A percentile compares a stretch with the other conserved stretches of the same genome.
Evolutionary conservation across 1,140 invertebrate genomes (phyloP).

Genomic region (Vollenhovia emeryi): DNA sequence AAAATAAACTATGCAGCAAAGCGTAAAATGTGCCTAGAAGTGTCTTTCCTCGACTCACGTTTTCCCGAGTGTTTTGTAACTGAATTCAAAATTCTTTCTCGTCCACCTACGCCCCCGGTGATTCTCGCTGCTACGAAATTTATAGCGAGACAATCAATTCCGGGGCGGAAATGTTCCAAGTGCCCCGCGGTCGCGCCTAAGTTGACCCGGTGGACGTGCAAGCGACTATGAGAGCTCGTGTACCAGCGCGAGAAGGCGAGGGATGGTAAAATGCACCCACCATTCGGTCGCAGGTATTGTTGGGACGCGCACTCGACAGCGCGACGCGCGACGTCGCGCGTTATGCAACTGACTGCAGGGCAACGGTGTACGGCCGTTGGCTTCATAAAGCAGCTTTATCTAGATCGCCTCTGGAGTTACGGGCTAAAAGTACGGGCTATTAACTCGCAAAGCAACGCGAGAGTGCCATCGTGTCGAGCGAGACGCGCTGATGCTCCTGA

Average conservation of each 20-base stretch:
- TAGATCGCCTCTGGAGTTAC: slow-evolving; percentile 73
- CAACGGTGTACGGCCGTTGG: slow-evolving; percentile 48
- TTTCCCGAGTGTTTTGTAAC: neutral
- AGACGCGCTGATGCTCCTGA: slow-evolving; percentile 27
- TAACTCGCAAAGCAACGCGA: slow-evolving; percentile 67
- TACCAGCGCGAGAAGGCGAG: slow-evolving; percentile 13
- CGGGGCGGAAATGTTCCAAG: slow-evolving; percentile 35
- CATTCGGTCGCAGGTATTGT: slow-evolving; percentile 44
- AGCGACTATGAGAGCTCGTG: slow-evolving; percentile 46
- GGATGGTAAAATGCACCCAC: slow-evolving; percentile 4
- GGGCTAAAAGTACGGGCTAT: slow-evolving; percentile 72
- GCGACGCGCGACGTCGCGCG: slow-evolving; percentile 17
- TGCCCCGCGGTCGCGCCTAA: slow-evolving; percentile 32
- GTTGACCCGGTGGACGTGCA: slow-evolving; percentile 20
- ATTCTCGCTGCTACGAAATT: slow-evolving; percentile 7
- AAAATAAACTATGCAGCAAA: slow-evolving; percentile 13
- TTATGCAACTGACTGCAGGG: slow-evolving; percentile 57
- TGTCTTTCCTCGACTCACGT: neutral
- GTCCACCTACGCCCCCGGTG: neutral
- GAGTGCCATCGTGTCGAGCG: neutral
- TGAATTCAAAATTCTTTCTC: slow-evolving; percentile 24
- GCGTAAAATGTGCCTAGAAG: neutral
- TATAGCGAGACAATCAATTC: neutral
- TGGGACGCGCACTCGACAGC: slow-evolving; percentile 40
- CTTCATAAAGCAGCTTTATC: slow-evolving; percentile 76